Base-by-base conservation (phyloP, 2,113 vertebrate genomes). In the Ameiurus melas region DNA sequence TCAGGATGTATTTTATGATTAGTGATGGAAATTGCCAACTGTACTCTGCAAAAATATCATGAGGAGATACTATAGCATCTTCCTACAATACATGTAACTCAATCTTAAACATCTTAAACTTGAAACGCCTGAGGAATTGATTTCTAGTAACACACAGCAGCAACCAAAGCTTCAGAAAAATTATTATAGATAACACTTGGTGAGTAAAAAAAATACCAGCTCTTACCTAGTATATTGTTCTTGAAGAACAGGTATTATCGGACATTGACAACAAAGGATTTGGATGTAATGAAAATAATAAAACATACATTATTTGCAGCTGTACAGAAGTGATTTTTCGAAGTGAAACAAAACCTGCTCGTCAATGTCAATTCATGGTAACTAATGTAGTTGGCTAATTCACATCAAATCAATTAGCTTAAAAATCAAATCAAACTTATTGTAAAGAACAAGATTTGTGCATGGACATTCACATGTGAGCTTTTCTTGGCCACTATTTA, bases 401-500 rank as follows among this genome's bases (percentile, higher is more conserved):
- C 22, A 77, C 22, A 27, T 27, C 22, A 39, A 75, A 47, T 75
- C 3, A 27, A 30, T 22, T 77, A 71, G 68, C 68, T 36, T 51
- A 51, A 51, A 51, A 51, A 51, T 51, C 47, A 51, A 10, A 51
- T 51, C 47, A 10, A 71, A 36, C 14, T 51, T 51, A 13, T 36
- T 20, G 14, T 70, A 70, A 70, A 30, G 30, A 33, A 70, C n/a
- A 70, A 17, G 66, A 36, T 6, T 71, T 36, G 33, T 39, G 4
- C 33, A 73, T 73, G 4, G 9, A 73, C 16, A 73, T 36, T 33
- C 6, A 33, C 91, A 91, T 79, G 90, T 93, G 33, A 20, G 36
- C 6, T 78, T 27, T 78, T 51, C 25, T 7, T 78, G 25, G 43
- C 13, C 25, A n/a, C 25, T 16, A 16, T 51, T 78, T 47, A 6